Percentiles rank a stretch among this genome's conserved stretches.
Conservation (phyloP, 2,797 vertebrate genomes). For the Triplophysa bombifrons region DNA sequence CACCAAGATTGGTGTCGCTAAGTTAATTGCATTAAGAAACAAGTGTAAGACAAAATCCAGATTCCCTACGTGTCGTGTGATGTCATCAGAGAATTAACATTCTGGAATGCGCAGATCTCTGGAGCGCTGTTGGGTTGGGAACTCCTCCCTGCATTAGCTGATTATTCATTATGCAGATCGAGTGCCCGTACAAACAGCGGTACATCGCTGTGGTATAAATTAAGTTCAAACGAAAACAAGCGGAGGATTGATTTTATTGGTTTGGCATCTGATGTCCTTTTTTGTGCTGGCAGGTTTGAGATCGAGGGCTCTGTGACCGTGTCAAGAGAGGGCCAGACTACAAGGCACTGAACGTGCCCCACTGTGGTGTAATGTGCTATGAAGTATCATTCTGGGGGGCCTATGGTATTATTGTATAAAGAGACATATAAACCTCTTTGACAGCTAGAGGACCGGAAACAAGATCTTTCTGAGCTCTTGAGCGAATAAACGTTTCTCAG, state of each 20-base stretch:
- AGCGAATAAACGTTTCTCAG: constrained; percentile 9
- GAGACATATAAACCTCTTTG: constrained; percentile 6
- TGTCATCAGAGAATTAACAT: constrained; percentile 14
- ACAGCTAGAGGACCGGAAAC: constrained; percentile 30
- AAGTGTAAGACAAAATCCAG: constrained; percentile 11
- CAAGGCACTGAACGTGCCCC: background rate
- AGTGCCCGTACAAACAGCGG: constrained; percentile 25
- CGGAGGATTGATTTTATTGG: constrained; percentile 19
- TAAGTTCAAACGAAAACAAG: constrained; percentile 43
- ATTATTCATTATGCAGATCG: constrained; percentile 58
- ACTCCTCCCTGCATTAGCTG: constrained; percentile 48
- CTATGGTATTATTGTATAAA: constrained; percentile 7
- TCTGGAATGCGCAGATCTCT: constrained; percentile 26
- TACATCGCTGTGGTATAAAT: constrained; percentile 38
- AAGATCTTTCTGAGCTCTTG: background rate
- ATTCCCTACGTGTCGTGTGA: constrained; percentile 1
- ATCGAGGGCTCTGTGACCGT: background rate
- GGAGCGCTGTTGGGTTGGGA: constrained; percentile 17
- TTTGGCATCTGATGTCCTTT: constrained; percentile 9
- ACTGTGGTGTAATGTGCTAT: background rate
- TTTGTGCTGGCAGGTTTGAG: constrained; percentile 7
- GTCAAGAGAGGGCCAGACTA: background rate
- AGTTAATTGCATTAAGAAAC: constrained; percentile 30
- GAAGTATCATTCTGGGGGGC: constrained; percentile 2
- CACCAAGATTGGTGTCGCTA: no score